These are phyloP conservation scores for Archivesica marissinica DNA, from an alignment of 1,140 invertebrate genomes.

Conservation along the genomic window DNA sequence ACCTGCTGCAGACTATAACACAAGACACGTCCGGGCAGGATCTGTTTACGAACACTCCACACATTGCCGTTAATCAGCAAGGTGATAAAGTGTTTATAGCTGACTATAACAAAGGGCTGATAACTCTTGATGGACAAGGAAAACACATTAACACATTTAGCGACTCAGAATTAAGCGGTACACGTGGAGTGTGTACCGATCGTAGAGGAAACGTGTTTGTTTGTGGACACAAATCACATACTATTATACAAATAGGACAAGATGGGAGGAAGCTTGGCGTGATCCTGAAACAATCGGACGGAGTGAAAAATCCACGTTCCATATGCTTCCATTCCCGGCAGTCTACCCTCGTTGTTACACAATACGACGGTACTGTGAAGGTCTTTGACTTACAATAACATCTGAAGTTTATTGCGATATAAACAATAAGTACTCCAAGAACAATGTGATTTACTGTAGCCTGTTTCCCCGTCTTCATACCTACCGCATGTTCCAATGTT, in stretches of 20 bases:
- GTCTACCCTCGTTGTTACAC: neutral
- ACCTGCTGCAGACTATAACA: neutral
- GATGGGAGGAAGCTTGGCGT: neutral
- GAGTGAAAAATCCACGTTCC: neutral
- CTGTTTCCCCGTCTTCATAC: too few species aligned
- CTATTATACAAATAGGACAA: conserved; percentile 5
- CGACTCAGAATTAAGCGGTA: neutral
- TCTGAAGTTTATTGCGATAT: too few species aligned
- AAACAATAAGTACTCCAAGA: too few species aligned
- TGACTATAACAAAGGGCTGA: neutral
- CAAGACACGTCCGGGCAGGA: neutral
- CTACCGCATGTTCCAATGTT: too few species aligned
- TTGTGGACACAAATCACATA: neutral
- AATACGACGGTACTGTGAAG: neutral
- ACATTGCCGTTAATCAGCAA: neutral
- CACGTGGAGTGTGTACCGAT: conserved; percentile 3
- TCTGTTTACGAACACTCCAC: neutral
- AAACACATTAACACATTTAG: neutral
- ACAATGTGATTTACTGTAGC: too few species aligned
- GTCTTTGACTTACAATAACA: neutral
- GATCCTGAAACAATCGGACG: neutral
- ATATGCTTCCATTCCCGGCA: conserved; percentile 5
- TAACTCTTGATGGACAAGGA: neutral
- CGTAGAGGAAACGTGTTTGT: conserved; percentile 17
- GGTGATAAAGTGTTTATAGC: conserved; percentile 6